These are phyloP conservation scores for Gambusia yucatana DNA, from an alignment of 2,797 vertebrate species.

Conservation along the genomic window DNA sequence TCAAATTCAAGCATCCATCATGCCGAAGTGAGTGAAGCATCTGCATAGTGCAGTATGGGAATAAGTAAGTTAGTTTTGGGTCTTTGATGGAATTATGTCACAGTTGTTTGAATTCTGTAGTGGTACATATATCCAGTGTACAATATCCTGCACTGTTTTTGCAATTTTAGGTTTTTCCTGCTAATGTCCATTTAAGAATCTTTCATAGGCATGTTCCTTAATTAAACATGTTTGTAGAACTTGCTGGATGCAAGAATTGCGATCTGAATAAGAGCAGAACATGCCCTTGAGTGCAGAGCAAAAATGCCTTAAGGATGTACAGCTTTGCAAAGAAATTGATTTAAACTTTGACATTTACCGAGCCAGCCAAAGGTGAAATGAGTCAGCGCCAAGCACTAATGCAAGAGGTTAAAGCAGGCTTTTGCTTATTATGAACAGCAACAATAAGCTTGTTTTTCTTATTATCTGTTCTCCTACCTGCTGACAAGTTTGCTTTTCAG, in stretches of 20 bases:
- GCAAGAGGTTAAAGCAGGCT: neutral
- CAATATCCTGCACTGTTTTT: neutral
- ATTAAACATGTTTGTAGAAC: neutral
- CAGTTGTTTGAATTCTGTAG: neutral
- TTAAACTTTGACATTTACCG: neutral
- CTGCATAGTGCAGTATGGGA: neutral
- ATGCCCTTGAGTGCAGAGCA: neutral
- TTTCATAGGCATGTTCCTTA: neutral
- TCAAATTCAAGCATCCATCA: neutral
- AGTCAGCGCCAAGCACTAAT: neutral
- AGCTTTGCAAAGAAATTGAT: neutral
- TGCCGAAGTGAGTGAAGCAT: neutral
- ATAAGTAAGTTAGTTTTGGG: neutral
- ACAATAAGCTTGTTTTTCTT: neutral
- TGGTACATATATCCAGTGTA: neutral
- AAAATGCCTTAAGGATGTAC: neutral
- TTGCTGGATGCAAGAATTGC: neutral
- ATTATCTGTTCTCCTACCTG: neutral
- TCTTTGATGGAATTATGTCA: neutral
- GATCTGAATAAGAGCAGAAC: neutral
- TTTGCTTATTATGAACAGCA: neutral
- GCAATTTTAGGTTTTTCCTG: neutral
- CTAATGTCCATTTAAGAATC: neutral
- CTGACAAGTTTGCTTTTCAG: neutral
- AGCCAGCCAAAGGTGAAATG: neutral